Percentiles rank a stretch among this genome's conserved stretches.
phyloP scores from a whole-genome alignment of 2,113 vertebrate genomes.

The Psammodynastes pulverulentus region DNA sequence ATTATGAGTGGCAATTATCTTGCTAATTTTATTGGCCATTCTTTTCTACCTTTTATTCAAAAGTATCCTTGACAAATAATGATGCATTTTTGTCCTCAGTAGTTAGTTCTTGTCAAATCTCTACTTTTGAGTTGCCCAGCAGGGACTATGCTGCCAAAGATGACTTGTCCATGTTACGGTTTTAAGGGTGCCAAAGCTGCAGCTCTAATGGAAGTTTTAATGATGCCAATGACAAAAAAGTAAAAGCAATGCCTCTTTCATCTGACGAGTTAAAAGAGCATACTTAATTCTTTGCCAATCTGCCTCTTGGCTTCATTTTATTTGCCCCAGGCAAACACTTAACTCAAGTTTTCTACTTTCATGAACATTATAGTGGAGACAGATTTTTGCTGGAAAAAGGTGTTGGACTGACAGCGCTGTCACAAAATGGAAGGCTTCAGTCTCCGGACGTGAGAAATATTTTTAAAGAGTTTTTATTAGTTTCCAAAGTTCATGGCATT shows the following conservation, averaged over 20 bases:
- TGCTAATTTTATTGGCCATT: neutral
- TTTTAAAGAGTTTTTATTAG: slow-evolving; percentile 57
- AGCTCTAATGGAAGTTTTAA: slow-evolving; percentile 64
- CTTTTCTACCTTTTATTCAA: slow-evolving; percentile 33
- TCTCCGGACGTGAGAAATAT: slow-evolving; percentile 54
- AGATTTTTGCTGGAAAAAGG: slow-evolving; percentile 46
- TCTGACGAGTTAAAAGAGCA: slow-evolving; percentile 57
- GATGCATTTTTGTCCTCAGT: slow-evolving; percentile 27
- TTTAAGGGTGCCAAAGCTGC: slow-evolving; percentile 45
- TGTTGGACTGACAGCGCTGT: slow-evolving; percentile 58
- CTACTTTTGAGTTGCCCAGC: slow-evolving; percentile 23
- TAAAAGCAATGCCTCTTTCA: slow-evolving; percentile 54
- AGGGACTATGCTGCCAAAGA: slow-evolving; percentile 45
- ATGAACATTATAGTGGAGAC: slow-evolving; percentile 53
- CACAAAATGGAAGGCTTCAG: slow-evolving; percentile 49
- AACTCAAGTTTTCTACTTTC: slow-evolving; percentile 54
- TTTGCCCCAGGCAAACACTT: slow-evolving; percentile 59
- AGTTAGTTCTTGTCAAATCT: slow-evolving; percentile 44
- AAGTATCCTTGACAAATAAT: slow-evolving; percentile 8
- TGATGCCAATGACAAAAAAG: slow-evolving; percentile 63
- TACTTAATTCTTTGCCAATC: slow-evolving; percentile 60
- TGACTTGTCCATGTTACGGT: slow-evolving; percentile 44
- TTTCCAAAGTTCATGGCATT: slow-evolving; percentile 56
- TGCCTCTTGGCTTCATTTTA: slow-evolving; percentile 51
- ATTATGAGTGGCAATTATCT: neutral